Evolutionary conservation across 2,113 vertebrate genomes (phyloP), one percentile per base, ranked within the genome.

Genomic region (Chaenocephalus aceratus): DNA sequence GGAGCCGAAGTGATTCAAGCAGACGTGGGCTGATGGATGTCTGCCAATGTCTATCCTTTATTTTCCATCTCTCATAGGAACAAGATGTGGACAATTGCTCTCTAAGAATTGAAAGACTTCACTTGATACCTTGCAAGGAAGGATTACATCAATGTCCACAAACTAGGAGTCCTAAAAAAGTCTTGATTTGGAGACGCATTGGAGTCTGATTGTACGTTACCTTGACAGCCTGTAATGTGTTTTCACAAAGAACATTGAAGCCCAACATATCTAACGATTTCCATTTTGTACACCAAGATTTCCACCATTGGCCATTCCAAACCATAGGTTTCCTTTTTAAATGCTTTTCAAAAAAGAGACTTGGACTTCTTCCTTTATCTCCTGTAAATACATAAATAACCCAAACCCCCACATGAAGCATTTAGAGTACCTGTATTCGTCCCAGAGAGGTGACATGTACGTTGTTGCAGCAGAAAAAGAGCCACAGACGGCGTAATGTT

Each of bases 1-100:
- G 58, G 77, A 80, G 7, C 62, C 1, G 14, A 67, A 46, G 3
- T 78, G 75, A 70, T 77, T 73, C 51, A 77, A 66, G 79, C 46
- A 46, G 68, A 80, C 60, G 4, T 80, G 46, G 76, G 73, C 0
- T 41, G 26, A 6, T 80, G 75, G 56, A 75, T 64, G 53, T 61
- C 75, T 76, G 59, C 63, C 46, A 16, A 3, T 65, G 44, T 48
- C 8, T 74, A 76, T 73, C 13, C 52, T 86, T 62, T 67, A 54
- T 48, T 64, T 58, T 48, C 18, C 30, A 57, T 64, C 14, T 64
- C 51, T 72, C 57, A 63, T 5, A 7, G 58, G 52, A 44, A n/a
- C 2, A n/a, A 67, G 30, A 85, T 75, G 56, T 69, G 16, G 60
- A 71, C 67, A 77, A 23, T 5, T 62, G 4, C 41, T 63, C 3